Percentiles rank a stretch among this genome's conserved stretches.
These are phyloP conservation scores for Taeniopygia guttata DNA, from an alignment of 2,797 vertebrate genomes.

Conservation along the genomic window DNA sequence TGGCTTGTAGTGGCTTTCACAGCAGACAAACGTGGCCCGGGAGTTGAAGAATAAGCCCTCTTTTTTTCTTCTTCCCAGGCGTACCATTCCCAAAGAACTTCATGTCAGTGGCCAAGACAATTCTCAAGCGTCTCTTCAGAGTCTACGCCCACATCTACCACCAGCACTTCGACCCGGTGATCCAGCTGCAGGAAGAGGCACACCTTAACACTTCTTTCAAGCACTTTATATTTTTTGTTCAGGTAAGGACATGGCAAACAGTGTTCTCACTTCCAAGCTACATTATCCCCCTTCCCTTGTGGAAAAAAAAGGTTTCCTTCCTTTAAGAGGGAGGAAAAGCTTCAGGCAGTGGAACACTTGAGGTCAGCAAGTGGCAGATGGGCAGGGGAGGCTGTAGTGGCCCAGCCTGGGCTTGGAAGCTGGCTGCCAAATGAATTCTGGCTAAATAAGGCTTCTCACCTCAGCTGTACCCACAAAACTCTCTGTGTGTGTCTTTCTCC, in stretches of 20 bases:
- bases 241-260: slow-evolving; percentile 73
- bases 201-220: slow-evolving; percentile 99
- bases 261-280: accelerated
- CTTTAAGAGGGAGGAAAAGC: background rate
- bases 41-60: background rate
- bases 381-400: background rate
- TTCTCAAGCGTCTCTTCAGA: slow-evolving; percentile 94
- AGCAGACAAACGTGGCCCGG: accelerated
- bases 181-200: slow-evolving; percentile 97
- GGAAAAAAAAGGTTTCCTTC: accelerated
- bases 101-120: slow-evolving; percentile 98
- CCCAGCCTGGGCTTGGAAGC: background rate
- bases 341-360: accelerated
- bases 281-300: accelerated
- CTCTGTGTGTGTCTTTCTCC: background rate
- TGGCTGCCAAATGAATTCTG: background rate
- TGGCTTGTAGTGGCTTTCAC: background rate
- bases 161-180: slow-evolving; percentile 98
- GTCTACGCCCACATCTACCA: slow-evolving; percentile 99
- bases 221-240: slow-evolving; percentile 99
- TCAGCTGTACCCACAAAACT: background rate
- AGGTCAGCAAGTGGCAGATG: accelerated
- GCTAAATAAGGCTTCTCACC: background rate
- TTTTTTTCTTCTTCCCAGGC: slow-evolving; percentile 71
- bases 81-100: slow-evolving; percentile 98